A percentile compares a stretch with the other conserved stretches of the same genome.
These are phyloP conservation scores for Ophion slaviceki DNA, from an alignment of 2,888 invertebrate species.

Conservation along the genomic window DNA sequence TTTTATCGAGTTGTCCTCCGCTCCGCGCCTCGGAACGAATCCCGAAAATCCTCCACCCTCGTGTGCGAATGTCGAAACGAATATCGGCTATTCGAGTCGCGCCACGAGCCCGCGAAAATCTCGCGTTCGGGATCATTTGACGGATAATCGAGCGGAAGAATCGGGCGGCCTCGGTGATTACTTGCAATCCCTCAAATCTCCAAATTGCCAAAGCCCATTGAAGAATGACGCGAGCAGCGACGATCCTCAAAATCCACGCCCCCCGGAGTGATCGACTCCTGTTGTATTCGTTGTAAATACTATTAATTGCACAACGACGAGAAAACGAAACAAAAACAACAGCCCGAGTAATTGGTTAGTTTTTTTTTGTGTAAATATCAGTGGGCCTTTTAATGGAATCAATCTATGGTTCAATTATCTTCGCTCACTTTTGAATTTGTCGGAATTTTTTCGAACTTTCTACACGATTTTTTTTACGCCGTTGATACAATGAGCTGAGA, in stretches of 20 bases:
- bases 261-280: conserved; percentile 35
- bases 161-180: conserved; percentile 77
- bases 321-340: conserved; percentile 25
- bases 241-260: conserved; percentile 51
- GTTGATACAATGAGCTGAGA: conserved; percentile 3
- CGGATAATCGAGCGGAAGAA: conserved; percentile 35
- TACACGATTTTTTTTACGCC: conserved; percentile 20
- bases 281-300: conserved; percentile 47
- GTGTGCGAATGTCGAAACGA: conserved; percentile 34
- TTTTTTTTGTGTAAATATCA: conserved; percentile 44
- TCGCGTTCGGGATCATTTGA: conserved; percentile 7
- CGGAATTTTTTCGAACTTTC: not conserved
- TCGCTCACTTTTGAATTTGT: conserved; percentile 22
- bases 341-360: conserved; percentile 35
- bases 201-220: conserved; percentile 61
- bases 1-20: conserved; percentile 55
- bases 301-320: conserved; percentile 1
- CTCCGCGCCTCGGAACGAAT: conserved; percentile 3
- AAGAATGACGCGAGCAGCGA: conserved; percentile 59
- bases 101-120: conserved; percentile 25
- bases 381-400: not conserved
- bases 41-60: not conserved
- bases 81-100: conserved; percentile 42
- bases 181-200: conserved; percentile 72
- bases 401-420: conserved; percentile 15